phyloP scores from a whole-genome alignment of 2,888 invertebrate genomes.

The Perizoma flavofasciatum region DNA sequence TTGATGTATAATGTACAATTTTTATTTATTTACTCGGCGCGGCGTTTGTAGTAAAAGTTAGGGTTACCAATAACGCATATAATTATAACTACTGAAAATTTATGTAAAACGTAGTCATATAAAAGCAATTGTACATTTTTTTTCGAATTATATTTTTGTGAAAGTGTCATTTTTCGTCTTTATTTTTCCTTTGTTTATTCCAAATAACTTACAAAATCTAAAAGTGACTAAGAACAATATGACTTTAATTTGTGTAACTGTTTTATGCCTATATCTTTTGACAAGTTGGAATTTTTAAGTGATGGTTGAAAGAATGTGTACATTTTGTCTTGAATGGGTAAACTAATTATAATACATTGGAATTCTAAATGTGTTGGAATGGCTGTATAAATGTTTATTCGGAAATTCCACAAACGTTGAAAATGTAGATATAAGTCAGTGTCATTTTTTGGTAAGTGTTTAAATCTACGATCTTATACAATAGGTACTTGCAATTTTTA shows the following conservation, averaged over 20 bases:
- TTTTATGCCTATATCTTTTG: conserved; percentile 21
- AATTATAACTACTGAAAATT: conserved; percentile 16
- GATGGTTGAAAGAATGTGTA: conserved; percentile 16
- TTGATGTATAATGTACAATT: conserved; percentile 41
- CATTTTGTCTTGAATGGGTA: conserved; percentile 17
- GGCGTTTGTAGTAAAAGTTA: conserved; percentile 30
- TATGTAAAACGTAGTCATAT: conserved; percentile 26
- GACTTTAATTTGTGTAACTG: conserved; percentile 3
- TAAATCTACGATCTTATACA: too few species aligned
- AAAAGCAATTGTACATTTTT: conserved; percentile 68
- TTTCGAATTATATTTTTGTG: conserved; percentile 81
- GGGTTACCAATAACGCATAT: conserved; percentile 46
- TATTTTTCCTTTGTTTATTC: conserved; percentile 38
- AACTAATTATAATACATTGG: conserved; percentile 21
- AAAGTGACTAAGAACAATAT: too few species aligned
- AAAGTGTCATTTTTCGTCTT: conserved; percentile 55
- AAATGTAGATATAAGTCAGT: conserved; percentile 8
- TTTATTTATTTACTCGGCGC: conserved; percentile 36
- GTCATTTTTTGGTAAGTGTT: conserved; percentile 6
- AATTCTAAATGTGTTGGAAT: conserved; percentile 24
- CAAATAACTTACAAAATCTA: not conserved
- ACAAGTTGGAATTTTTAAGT: conserved; percentile 17
- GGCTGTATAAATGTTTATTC: conserved; percentile 16
- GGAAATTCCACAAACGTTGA: conserved; percentile 14
- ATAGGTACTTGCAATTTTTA: too few species aligned